Evolutionary conservation across 2,888 invertebrate genomes (phyloP).

Genomic region (Sminthurinus aureus): DNA sequence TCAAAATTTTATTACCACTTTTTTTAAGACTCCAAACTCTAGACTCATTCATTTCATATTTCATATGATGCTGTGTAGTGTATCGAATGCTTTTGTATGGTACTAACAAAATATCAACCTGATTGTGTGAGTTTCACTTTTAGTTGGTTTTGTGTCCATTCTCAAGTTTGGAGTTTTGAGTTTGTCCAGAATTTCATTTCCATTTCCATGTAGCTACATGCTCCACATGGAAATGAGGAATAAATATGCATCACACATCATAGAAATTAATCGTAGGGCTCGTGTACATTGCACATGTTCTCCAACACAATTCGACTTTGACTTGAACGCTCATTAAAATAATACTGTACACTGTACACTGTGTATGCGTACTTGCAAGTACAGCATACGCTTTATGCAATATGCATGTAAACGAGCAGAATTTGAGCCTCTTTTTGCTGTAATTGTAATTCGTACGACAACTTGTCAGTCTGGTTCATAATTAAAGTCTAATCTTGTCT

Average conservation of each 20-base stretch:
- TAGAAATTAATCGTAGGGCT: background rate
- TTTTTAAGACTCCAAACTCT: background rate
- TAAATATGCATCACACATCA: no score
- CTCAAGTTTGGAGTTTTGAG: no score
- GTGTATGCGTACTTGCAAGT: no score
- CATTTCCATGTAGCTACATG: background rate
- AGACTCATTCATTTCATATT: background rate
- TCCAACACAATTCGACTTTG: no score
- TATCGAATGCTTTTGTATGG: no score
- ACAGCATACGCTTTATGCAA: no score
- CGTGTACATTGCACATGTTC: background rate
- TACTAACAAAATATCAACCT: no score
- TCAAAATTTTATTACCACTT: conserved; percentile 17
- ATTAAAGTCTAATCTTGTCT: conserved; percentile 42
- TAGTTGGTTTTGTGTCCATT: background rate
- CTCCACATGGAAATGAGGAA: no score
- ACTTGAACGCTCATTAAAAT: background rate
- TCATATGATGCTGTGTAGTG: no score
- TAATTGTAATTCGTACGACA: background rate
- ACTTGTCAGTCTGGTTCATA: conserved; percentile 44
- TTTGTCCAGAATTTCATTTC: background rate
- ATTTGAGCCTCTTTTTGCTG: no score
- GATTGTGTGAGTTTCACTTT: background rate
- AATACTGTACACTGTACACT: no score
- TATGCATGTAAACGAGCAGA: no score